These are phyloP conservation scores for Gambusia yucatana DNA, from an alignment of 2,797 vertebrate species.

Conservation along the genomic window DNA sequence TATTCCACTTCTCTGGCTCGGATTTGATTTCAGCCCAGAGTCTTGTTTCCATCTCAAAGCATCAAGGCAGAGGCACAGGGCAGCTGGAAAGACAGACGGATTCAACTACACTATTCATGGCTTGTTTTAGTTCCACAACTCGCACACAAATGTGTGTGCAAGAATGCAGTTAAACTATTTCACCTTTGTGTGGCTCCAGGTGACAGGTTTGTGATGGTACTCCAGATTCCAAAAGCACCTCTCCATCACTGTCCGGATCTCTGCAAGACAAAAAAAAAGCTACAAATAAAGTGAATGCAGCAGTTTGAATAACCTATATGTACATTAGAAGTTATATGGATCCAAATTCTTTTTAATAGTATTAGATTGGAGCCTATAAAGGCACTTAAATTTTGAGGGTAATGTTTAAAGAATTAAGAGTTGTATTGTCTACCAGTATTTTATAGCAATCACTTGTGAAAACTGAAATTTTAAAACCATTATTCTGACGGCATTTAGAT, in stretches of 20 bases:
- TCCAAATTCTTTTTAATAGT: neutral
- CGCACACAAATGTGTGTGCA: constrained; percentile 3
- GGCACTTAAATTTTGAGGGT: neutral
- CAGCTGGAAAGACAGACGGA: constrained; percentile 18
- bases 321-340: neutral
- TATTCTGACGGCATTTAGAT: no score
- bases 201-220: constrained; percentile 56
- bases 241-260: constrained; percentile 46
- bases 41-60: constrained; percentile 22
- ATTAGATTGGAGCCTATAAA: neutral
- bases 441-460: neutral
- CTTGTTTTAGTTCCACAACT: constrained; percentile 23
- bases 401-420: no score
- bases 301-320: constrained; percentile 16
- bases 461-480: no score
- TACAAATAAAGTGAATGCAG: neutral
- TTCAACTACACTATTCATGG: neutral
- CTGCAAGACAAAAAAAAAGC: neutral
- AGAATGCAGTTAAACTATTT: constrained; percentile 8
- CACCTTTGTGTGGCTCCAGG: constrained; percentile 15
- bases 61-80: constrained; percentile 18
- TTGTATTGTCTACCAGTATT: neutral
- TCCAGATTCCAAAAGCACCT: constrained; percentile 60
- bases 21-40: constrained; percentile 39
- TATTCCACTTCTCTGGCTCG: constrained; percentile 15